phyloP scores from a whole-genome alignment of 2,797 vertebrate species.

The Thripadectes ignobilis region DNA sequence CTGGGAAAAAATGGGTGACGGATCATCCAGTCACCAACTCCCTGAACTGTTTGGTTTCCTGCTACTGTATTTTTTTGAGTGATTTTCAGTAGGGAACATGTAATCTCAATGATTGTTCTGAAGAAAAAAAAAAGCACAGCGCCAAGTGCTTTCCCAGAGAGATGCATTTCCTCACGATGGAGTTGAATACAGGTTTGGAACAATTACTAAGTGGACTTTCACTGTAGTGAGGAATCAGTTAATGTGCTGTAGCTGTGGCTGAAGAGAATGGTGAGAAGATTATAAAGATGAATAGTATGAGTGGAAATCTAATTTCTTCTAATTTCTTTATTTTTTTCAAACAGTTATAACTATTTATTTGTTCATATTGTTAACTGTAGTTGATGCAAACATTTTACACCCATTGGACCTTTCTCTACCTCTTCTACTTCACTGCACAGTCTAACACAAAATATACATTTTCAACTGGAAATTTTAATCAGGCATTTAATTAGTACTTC shows the following conservation, averaged over 20 bases:
- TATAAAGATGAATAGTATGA: neutral
- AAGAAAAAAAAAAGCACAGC: neutral
- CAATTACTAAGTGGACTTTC: neutral
- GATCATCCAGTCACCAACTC: neutral
- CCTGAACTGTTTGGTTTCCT: neutral
- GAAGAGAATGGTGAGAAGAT: neutral
- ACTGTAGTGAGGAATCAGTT: neutral
- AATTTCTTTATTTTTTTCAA: neutral
- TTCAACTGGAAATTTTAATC: constrained; percentile 9
- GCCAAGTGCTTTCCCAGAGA: neutral
- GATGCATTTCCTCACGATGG: accelerated
- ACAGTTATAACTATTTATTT: neutral
- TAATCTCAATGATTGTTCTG: neutral
- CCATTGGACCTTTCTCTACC: neutral
- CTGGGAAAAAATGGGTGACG: neutral
- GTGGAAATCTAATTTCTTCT: neutral
- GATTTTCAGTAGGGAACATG: neutral
- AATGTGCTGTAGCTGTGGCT: neutral
- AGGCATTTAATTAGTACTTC: constrained; percentile 7
- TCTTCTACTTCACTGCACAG: neutral
- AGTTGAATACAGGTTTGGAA: neutral
- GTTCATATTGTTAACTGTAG: neutral
- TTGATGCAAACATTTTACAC: neutral
- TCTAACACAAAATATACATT: neutral
- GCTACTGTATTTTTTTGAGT: neutral